Evolutionary conservation across 2,797 vertebrate species (phyloP).

Genomic region (Anolis apletophallus): DNA sequence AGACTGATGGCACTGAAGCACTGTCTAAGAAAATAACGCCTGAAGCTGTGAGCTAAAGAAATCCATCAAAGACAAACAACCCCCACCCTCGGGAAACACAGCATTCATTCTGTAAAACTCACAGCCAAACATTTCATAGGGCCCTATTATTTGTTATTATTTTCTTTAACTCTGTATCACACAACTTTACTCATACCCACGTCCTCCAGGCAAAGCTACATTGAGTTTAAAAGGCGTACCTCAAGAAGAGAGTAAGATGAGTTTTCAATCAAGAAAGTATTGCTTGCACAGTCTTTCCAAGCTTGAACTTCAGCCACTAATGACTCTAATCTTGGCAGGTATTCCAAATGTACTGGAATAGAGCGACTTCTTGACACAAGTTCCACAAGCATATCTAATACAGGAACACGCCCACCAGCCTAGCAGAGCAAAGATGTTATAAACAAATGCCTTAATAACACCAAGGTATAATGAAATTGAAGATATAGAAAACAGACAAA

Average conservation of each 20-base stretch:
- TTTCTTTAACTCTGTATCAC: background rate
- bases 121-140: background rate
- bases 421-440: constrained; percentile 51
- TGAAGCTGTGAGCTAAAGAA: background rate
- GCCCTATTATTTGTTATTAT: background rate
- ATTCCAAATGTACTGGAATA: constrained; percentile 90
- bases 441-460: background rate
- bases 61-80: background rate
- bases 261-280: constrained; percentile 90
- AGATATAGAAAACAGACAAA: background rate
- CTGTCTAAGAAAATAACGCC: background rate
- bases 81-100: background rate
- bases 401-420: constrained; percentile 91
- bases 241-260: constrained; percentile 91
- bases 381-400: constrained; percentile 89
- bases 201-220: accelerated
- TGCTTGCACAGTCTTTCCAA: constrained; percentile 94
- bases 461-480: background rate
- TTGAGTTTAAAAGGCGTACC: constrained; percentile 76
- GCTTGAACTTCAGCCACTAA: constrained; percentile 89
- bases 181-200: background rate
- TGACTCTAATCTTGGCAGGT: constrained; percentile 88
- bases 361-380: constrained; percentile 89
- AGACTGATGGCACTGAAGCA: background rate
- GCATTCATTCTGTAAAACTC: background rate